phyloP scores from a whole-genome alignment of 2,888 invertebrate species.

The Elgonia sp. region DNA sequence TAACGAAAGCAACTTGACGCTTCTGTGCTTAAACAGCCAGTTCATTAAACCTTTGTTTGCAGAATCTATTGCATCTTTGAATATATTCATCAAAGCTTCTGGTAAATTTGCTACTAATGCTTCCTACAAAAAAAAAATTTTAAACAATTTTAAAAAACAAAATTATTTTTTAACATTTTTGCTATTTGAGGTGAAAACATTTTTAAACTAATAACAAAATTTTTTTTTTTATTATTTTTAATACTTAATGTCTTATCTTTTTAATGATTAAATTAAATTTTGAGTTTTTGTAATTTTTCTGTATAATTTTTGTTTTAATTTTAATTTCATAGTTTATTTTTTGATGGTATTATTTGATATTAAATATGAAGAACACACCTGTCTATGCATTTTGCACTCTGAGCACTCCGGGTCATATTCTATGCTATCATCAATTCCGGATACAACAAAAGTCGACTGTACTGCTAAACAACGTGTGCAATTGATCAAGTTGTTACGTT shows the following conservation, averaged over 20 bases:
- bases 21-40: slow-evolving; percentile 95
- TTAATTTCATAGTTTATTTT: too few species aligned
- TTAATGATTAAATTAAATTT: neutral
- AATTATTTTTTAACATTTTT: too few species aligned
- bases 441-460: slow-evolving; percentile 94
- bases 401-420: slow-evolving; percentile 95
- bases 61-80: slow-evolving; percentile 97
- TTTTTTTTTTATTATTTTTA: too few species aligned
- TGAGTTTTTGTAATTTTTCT: too few species aligned
- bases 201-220: too few species aligned
- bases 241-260: too few species aligned
- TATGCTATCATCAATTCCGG: slow-evolving; percentile 91
- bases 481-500: slow-evolving; percentile 95
- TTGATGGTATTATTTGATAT: too few species aligned
- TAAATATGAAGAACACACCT: too few species aligned
- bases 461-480: slow-evolving; percentile 97
- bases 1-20: slow-evolving; percentile 93
- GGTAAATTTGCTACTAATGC: slow-evolving; percentile 95
- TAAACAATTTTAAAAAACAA: too few species aligned
- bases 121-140: slow-evolving; percentile 90
- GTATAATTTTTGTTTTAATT: too few species aligned
- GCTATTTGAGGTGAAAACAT: too few species aligned
- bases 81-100: slow-evolving; percentile 95
- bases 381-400: slow-evolving; percentile 95
- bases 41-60: slow-evolving; percentile 96